These are phyloP conservation scores for Silurus aristotelis DNA, from an alignment of 2,797 vertebrate species.

Conservation along the genomic window DNA sequence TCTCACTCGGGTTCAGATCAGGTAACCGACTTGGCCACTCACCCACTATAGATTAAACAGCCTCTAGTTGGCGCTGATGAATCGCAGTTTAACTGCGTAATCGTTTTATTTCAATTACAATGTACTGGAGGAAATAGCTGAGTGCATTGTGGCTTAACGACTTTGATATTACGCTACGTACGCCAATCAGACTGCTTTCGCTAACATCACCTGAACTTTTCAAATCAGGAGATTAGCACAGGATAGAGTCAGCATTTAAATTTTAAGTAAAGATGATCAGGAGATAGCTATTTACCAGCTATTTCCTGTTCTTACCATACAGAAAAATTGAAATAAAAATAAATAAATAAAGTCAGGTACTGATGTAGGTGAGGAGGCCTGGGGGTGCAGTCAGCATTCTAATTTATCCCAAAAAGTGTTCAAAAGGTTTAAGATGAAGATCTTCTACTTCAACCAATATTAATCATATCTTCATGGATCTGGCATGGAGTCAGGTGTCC, in stretches of 20 bases:
- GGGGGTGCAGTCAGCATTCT: too few species aligned
- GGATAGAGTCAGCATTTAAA: too few species aligned
- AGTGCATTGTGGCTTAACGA: not conserved
- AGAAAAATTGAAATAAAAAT: too few species aligned
- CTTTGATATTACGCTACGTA: not conserved
- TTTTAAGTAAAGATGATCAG: not conserved
- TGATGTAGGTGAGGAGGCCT: too few species aligned
- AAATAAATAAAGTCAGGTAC: too few species aligned
- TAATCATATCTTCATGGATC: too few species aligned
- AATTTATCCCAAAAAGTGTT: too few species aligned
- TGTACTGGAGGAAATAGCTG: not conserved
- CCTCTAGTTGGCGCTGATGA: not conserved
- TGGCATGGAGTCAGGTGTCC: too few species aligned
- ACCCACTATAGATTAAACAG: not conserved
- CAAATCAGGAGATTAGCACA: not conserved
- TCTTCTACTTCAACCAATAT: too few species aligned
- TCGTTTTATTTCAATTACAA: slow-evolving; percentile 3
- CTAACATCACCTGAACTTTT: too few species aligned
- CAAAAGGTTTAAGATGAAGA: too few species aligned
- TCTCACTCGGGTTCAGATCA: not conserved
- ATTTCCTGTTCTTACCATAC: not conserved
- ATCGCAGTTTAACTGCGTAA: not conserved
- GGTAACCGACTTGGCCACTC: not conserved
- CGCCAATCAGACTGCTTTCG: not conserved
- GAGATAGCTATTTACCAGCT: too few species aligned